These are phyloP conservation scores for Pomatostomus ruficeps DNA, from an alignment of 2,113 vertebrate species.

Conservation along the genomic window DNA sequence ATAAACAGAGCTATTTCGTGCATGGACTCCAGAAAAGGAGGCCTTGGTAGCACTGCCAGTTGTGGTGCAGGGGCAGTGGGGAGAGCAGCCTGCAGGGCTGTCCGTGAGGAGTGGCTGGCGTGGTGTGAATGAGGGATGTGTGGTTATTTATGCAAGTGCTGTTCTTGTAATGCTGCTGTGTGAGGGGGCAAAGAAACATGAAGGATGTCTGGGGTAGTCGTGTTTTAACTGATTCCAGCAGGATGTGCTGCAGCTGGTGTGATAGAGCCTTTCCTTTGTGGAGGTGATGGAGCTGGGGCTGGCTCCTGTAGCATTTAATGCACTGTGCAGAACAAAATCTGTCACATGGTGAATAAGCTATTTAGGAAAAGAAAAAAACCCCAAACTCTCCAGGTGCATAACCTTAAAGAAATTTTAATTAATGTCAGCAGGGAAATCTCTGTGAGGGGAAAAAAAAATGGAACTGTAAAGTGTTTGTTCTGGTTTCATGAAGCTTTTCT, in stretches of 20 bases:
- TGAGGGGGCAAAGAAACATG: background rate
- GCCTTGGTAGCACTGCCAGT: background rate
- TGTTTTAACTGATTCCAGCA: background rate
- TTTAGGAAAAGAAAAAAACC: background rate
- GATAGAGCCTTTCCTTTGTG: background rate
- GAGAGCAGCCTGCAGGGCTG: background rate
- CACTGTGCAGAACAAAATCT: background rate
- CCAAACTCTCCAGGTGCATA: background rate
- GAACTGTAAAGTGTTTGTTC: constrained; percentile 16
- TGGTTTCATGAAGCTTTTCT: constrained; percentile 25
- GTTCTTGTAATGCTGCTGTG: background rate
- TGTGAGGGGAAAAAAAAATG: background rate
- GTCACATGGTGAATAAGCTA: background rate
- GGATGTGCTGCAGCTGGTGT: background rate
- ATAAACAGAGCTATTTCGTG: background rate
- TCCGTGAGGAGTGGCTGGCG: background rate
- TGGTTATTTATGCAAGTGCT: background rate
- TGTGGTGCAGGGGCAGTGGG: too few relatives aligned
- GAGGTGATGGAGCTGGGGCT: background rate
- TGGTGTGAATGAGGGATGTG: background rate
- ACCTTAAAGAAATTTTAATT: constrained; percentile 55
- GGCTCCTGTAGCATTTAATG: background rate
- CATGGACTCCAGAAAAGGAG: background rate
- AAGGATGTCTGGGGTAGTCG: too few relatives aligned
- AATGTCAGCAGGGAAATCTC: background rate